Base-by-base conservation (phyloP, 2,113 vertebrate genomes). In the Circaetus gallicus region DNA sequence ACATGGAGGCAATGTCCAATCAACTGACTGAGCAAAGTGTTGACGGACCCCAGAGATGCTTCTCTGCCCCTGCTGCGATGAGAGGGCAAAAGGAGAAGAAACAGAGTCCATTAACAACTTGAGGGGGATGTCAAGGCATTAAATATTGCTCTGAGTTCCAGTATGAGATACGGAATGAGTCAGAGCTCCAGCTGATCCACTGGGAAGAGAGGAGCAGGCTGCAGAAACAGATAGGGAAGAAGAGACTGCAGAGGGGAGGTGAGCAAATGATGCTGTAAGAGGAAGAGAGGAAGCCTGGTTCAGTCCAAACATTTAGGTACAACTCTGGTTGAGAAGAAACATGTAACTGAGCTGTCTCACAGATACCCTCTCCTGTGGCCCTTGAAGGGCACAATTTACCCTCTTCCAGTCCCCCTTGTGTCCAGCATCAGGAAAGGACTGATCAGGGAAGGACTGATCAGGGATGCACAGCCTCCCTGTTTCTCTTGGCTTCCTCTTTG, bases 81-180 rank as follows among this genome's bases (percentile, higher is more conserved):
- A 96, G 77, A 93, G 93, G 89, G 86, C 93, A 96, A 80, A 86
- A 93, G 89, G 72, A 96, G 79, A 93, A 94, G 77, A 92, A 95
- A 66, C 22, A 79, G 62, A 95, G 83, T 91, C 95, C 89, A 94
- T 95, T 96, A 96, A 71, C 74, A 86, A 70, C 67, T 91, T 76
- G 47, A 95, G 52, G 50, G 58, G 42, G 21, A 59, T 95, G 86
- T 81, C 91, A 90, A 88, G 93, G 88, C 93, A 97, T 91, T 97
- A 96, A 95, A 94, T 90, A 94, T 76, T 95, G 92, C 74, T 95
- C 86, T 94, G 93, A 95, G 86, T 79, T 82, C 61, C 72, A 70
- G 74, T 28, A 52, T 32, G 62, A 89, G 62, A 59, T 49, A 61
- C 40, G 55, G 79, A 91, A 79, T 92, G 94, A 96, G 82, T 92